Percentiles rank a stretch among this genome's conserved stretches.
phyloP scores from a whole-genome alignment of 2,797 vertebrate species.

The Anguilla marmorata region DNA sequence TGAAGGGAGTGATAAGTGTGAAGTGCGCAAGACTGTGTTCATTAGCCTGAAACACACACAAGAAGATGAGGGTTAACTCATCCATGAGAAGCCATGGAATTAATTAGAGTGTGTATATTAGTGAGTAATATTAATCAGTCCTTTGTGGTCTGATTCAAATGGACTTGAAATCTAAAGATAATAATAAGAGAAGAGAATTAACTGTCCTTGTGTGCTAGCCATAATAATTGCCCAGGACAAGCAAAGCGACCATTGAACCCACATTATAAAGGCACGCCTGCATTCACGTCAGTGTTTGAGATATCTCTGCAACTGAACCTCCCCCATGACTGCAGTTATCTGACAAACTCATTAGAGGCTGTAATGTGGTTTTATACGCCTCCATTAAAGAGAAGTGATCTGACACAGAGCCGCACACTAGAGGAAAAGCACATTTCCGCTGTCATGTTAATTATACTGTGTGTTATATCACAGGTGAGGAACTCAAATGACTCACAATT shows the following conservation, averaged over 20 bases:
- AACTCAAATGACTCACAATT: conserved; percentile 36
- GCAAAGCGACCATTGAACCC: conserved; percentile 39
- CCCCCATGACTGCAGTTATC: conserved; percentile 38
- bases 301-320: conserved; percentile 36
- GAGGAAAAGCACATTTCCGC: conserved; percentile 44
- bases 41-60: background rate
- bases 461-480: conserved; percentile 38
- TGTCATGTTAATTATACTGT: conserved; percentile 54
- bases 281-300: conserved; percentile 36
- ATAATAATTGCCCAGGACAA: conserved; percentile 46
- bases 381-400: conserved; percentile 51
- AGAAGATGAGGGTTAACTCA: conserved; percentile 11
- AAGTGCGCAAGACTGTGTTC: conserved; percentile 8
- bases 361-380: conserved; percentile 44
- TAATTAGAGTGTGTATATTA: conserved; percentile 38
- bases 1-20: background rate
- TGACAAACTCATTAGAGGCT: conserved; percentile 36
- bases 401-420: conserved; percentile 32
- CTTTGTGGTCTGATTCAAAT: conserved; percentile 32
- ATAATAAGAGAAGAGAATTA: conserved; percentile 27
- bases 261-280: conserved; percentile 30
- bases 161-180: conserved; percentile 34
- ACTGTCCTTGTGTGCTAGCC: conserved; percentile 33
- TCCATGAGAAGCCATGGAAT: conserved; percentile 23
- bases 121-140: conserved; percentile 36